phyloP scores from a whole-genome alignment of 2,797 vertebrate genomes.

The Sandelia bainsii region DNA sequence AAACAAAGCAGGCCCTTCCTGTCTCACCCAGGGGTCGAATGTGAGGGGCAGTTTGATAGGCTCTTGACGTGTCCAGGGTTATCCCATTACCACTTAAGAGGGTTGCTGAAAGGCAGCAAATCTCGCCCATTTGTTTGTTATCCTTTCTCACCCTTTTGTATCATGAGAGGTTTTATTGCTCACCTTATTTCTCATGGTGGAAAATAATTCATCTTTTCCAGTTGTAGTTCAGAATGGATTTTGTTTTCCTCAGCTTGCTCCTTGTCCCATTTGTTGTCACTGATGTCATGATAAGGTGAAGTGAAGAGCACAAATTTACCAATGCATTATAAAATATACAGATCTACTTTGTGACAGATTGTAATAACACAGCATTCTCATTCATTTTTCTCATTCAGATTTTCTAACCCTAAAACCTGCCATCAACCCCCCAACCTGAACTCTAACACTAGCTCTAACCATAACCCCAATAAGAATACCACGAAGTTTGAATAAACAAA shows the following conservation, averaged over 20 bases:
- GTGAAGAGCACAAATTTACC: constrained; percentile 4
- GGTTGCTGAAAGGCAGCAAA: constrained; percentile 98
- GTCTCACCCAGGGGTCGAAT: constrained; percentile 98
- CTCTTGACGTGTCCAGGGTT: constrained; percentile 96
- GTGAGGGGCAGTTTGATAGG: constrained; percentile 99
- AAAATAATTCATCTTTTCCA: constrained; percentile 93
- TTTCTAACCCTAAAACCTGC: neutral
- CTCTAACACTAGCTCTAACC: neutral
- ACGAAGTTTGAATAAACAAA: constrained; percentile 28
- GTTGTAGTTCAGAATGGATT: constrained; percentile 86
- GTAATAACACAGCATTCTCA: neutral
- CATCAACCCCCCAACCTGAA: no score
- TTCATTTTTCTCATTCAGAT: constrained; percentile 11
- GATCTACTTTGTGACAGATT: neutral
- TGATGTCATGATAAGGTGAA: constrained; percentile 28
- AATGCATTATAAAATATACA: neutral
- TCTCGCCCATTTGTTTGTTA: constrained; percentile 94
- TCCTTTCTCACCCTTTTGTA: constrained; percentile 88
- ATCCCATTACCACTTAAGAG: constrained; percentile 99
- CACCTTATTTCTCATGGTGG: constrained; percentile 84
- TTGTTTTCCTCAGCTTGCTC: constrained; percentile 27
- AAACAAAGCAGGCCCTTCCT: constrained; percentile 95
- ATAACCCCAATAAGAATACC: neutral
- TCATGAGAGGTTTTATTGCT: constrained; percentile 90
- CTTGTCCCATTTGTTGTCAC: constrained; percentile 34